phyloP scores from a whole-genome alignment of 2,797 vertebrate species.

The Lateolabrax maculatus region DNA sequence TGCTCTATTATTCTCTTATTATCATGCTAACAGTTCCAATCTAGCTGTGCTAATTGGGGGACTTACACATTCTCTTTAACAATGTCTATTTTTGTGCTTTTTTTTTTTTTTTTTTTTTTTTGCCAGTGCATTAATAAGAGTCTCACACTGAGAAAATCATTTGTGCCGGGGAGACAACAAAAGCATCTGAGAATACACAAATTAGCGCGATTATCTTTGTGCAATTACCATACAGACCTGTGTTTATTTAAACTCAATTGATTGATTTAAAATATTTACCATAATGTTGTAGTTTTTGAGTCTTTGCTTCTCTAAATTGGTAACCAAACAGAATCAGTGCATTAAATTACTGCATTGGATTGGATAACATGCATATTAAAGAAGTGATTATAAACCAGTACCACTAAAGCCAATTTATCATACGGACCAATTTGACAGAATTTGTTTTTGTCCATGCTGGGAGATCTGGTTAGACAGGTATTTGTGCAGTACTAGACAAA shows the following conservation, averaged over 20 bases:
- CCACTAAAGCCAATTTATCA: conserved; percentile 40
- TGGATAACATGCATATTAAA: conserved; percentile 53
- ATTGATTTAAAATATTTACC: conserved; percentile 84
- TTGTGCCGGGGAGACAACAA: conserved; percentile 82
- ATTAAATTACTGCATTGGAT: conserved; percentile 69
- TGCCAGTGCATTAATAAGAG: conserved; percentile 81
- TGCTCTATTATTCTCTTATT: conserved; percentile 85
- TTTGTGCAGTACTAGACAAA: conserved; percentile 25
- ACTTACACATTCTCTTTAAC: conserved; percentile 84
- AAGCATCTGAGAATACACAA: conserved; percentile 84
- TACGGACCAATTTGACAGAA: conserved; percentile 20
- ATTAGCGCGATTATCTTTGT: conserved; percentile 83
- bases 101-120: conserved; percentile 68
- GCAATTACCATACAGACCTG: conserved; percentile 80
- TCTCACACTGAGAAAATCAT: conserved; percentile 85
- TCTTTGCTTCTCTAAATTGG: conserved; percentile 66
- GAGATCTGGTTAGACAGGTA: conserved; percentile 26
- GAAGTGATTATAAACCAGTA: conserved; percentile 21
- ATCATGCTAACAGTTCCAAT: conserved; percentile 79
- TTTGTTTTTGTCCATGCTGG: conserved; percentile 9
- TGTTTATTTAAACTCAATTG: conserved; percentile 82
- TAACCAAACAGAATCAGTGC: conserved; percentile 72
- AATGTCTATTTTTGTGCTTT: conserved; percentile 80
- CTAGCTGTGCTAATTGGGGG: conserved; percentile 85
- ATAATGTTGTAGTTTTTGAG: conserved; percentile 71